A percentile compares a stretch with the other conserved stretches of the same genome.
These are phyloP conservation scores for Dryomyza anilis DNA, from an alignment of 2,888 invertebrate genomes.

Conservation along the genomic window DNA sequence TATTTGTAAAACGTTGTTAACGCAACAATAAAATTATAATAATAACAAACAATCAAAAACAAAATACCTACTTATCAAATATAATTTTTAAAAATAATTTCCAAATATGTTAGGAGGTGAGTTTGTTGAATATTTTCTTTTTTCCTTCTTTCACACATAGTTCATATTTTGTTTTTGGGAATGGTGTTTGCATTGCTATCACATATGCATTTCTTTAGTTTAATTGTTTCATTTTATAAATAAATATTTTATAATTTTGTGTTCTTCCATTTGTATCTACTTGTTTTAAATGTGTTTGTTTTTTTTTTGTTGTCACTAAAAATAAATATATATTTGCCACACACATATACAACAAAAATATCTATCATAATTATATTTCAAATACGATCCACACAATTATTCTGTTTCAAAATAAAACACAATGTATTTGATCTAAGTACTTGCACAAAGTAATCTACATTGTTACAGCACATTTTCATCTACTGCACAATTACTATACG, in stretches of 20 bases:
- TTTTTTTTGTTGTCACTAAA: slow-evolving; percentile 1
- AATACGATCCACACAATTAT: too few species aligned
- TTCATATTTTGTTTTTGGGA: slow-evolving; percentile 31
- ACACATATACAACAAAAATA: too few species aligned
- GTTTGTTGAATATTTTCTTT: slow-evolving; percentile 36
- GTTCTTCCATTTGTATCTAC: background rate
- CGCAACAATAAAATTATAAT: slow-evolving; percentile 27
- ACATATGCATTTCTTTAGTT: background rate
- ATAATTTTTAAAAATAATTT: slow-evolving; percentile 39
- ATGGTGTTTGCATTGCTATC: slow-evolving; percentile 44
- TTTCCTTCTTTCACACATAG: slow-evolving; percentile 18
- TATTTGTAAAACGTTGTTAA: slow-evolving; percentile 23
- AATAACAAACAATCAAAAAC: slow-evolving; percentile 30
- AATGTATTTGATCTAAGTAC: too few species aligned
- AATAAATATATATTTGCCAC: background rate
- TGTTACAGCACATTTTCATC: too few species aligned
- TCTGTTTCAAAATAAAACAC: too few species aligned
- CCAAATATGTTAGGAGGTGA: slow-evolving; percentile 51
- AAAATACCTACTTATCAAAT: too few species aligned
- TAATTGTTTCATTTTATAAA: background rate
- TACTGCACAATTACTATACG: too few species aligned
- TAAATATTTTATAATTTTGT: background rate
- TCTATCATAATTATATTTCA: too few species aligned
- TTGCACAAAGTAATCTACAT: too few species aligned
- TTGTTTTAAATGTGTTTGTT: background rate